phyloP scores from a whole-genome alignment of 2,888 invertebrate species.

The Periphyllus acericola region DNA sequence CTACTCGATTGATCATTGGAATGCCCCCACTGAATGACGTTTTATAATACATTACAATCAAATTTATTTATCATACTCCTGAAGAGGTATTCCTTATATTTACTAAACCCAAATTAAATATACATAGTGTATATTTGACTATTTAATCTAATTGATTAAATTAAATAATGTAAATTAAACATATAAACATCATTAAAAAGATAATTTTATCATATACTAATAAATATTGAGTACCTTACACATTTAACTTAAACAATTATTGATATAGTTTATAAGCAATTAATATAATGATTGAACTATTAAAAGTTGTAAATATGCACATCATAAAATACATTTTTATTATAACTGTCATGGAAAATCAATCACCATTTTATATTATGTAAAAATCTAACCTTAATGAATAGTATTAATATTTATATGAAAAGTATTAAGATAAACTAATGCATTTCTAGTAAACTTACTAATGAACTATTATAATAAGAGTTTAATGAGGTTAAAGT shows the following conservation, averaged over 20 bases:
- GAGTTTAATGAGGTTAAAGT: too few species aligned
- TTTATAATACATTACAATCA: conserved; percentile 36
- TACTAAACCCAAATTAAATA: conserved; percentile 9
- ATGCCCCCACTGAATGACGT: conserved; percentile 44
- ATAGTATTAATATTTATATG: not conserved
- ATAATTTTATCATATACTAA: conserved; percentile 18
- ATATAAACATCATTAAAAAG: conserved; percentile 20
- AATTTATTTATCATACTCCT: conserved; percentile 41
- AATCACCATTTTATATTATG: not conserved
- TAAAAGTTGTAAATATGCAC: conserved; percentile 6
- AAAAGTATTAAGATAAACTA: conserved; percentile 1
- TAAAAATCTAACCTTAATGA: conserved; percentile 10
- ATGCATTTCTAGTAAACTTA: not conserved
- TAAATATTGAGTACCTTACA: not conserved
- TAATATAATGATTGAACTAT: conserved; percentile 18
- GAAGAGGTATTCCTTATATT: conserved; percentile 32
- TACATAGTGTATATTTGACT: conserved; percentile 11
- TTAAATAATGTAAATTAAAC: conserved; percentile 32
- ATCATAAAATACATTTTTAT: conserved; percentile 28
- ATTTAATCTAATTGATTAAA: conserved; percentile 25
- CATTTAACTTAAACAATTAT: not conserved
- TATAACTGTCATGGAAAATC: not conserved
- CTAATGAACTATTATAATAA: conserved; percentile 6
- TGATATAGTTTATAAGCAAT: not conserved
- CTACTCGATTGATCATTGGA: conserved; percentile 54